These are phyloP conservation scores for Zaprionus capensis DNA, from an alignment of 1,140 invertebrate genomes.

Conservation along the genomic window DNA sequence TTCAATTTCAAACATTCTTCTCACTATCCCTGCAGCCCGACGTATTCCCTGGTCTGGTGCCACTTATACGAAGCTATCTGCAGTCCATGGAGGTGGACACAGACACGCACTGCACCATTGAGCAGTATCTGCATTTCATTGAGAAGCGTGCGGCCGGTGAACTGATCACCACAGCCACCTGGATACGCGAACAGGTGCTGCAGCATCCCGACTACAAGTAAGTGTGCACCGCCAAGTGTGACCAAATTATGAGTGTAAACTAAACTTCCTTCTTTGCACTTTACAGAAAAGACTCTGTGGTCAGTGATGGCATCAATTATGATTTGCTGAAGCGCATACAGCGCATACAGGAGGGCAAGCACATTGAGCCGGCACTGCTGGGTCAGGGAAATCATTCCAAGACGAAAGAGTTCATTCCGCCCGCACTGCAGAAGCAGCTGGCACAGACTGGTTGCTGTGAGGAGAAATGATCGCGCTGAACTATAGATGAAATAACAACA, in stretches of 20 bases:
- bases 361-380: constrained; percentile 90
- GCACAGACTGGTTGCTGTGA: constrained; percentile 78
- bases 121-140: constrained; percentile 98
- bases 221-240: constrained; percentile 53
- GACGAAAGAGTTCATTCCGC: constrained; percentile 91
- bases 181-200: constrained; percentile 96
- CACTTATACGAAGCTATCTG: constrained; percentile 96
- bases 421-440: constrained; percentile 81
- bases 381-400: constrained; percentile 90
- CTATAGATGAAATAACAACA: constrained; percentile 2
- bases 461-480: constrained; percentile 77
- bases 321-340: constrained; percentile 93
- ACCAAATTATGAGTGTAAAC: neutral
- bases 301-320: constrained; percentile 96
- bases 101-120: constrained; percentile 97
- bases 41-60: constrained; percentile 97
- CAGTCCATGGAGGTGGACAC: constrained; percentile 97
- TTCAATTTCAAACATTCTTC: neutral
- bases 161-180: constrained; percentile 93
- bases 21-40: constrained; percentile 85
- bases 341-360: constrained; percentile 89
- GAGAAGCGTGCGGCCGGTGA: constrained; percentile 94
- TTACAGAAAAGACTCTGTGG: constrained; percentile 91
- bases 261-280: constrained; percentile 14
- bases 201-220: constrained; percentile 96